Evolutionary conservation across 2,113 vertebrate species (phyloP).

Genomic region (Marmota monax): DNA sequence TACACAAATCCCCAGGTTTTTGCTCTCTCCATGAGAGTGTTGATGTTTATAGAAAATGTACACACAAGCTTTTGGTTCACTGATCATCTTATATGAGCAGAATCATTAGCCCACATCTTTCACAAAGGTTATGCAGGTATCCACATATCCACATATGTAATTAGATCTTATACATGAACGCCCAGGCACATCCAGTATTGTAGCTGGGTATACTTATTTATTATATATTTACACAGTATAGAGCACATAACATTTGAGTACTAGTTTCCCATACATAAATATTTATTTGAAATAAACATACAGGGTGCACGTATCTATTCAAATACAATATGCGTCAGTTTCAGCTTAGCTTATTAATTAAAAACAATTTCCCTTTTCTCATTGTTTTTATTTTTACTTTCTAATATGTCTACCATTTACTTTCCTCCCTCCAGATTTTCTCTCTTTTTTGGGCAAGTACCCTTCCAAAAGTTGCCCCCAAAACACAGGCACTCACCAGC

Average conservation of each 20-base stretch:
- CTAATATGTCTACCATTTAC: neutral
- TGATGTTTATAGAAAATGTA: constrained; percentile 23
- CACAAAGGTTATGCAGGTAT: neutral
- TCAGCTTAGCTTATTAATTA: constrained; percentile 53
- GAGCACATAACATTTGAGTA: neutral
- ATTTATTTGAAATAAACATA: constrained; percentile 17
- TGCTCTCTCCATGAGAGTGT: neutral
- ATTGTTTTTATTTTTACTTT: neutral
- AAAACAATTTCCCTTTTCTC: constrained; percentile 28
- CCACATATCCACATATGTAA: neutral
- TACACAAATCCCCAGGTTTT: neutral
- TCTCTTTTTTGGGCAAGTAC: neutral
- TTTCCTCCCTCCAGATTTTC: constrained; percentile 33
- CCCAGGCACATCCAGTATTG: neutral
- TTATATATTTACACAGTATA: constrained; percentile 5
- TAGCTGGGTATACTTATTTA: neutral
- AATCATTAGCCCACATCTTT: neutral
- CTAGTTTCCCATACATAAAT: neutral
- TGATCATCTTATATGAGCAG: constrained; percentile 6
- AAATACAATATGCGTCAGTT: constrained; percentile 7
- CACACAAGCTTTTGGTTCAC: neutral
- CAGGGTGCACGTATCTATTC: neutral
- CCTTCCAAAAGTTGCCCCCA: neutral
- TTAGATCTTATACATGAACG: neutral
- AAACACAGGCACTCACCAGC: constrained; percentile 57